These are phyloP conservation scores for Suricata suricatta DNA, from an alignment of 2,113 vertebrate species.

Conservation along the genomic window DNA sequence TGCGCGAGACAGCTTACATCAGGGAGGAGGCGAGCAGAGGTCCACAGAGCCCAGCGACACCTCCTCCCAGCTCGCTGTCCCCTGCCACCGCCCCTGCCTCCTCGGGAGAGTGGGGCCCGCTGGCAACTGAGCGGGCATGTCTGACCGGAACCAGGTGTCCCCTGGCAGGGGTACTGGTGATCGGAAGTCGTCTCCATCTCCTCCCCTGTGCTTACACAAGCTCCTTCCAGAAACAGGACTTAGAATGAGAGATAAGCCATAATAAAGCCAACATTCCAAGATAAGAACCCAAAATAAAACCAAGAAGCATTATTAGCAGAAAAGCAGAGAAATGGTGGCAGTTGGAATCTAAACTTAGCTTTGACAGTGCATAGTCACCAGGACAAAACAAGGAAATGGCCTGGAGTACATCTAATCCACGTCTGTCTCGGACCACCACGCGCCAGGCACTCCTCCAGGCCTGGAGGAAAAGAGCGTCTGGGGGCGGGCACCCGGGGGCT, in stretches of 20 bases:
- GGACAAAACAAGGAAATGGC: background rate
- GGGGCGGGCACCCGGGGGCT: no score
- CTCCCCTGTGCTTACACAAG: background rate
- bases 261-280: background rate
- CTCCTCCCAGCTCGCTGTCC: background rate
- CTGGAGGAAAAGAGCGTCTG: background rate
- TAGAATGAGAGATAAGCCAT: background rate
- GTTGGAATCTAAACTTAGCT: background rate
- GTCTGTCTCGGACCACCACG: fast-evolving
- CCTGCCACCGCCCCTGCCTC: no score
- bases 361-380: background rate
- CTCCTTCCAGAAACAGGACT: background rate
- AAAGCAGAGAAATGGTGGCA: background rate
- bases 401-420: no score
- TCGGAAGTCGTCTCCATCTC: background rate
- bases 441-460: background rate
- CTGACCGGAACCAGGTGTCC: background rate
- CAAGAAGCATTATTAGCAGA: background rate
- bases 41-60: background rate
- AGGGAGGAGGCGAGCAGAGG: background rate
- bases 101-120: background rate
- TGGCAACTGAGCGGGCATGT: background rate
- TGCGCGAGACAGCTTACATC: background rate
- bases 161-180: background rate
- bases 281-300: background rate